Percentiles rank a stretch among this genome's conserved stretches.
Evolutionary conservation across 23 tunicate species (phyloP).

Genomic region (Ascidia mentula): DNA sequence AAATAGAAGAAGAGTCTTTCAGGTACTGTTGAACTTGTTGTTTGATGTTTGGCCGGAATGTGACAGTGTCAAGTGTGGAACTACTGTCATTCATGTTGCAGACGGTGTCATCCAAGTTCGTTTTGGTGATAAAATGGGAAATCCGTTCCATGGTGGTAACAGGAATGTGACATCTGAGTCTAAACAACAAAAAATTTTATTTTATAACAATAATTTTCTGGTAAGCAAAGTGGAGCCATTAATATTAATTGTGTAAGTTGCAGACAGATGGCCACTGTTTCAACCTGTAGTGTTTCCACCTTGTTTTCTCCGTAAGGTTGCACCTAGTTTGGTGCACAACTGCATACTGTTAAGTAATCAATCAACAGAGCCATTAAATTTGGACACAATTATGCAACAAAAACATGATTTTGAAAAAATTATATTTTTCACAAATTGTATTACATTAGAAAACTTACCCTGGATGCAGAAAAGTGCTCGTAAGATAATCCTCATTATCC

Average conservation of each 20-base stretch:
- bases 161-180: neutral
- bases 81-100: neutral
- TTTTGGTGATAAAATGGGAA: neutral
- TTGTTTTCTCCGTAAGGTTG: too few species aligned
- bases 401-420: too few species aligned
- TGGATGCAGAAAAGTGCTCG: constrained; percentile 21
- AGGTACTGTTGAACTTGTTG: neutral
- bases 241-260: too few species aligned
- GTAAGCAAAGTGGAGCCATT: too few species aligned
- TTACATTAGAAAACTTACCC: constrained; percentile 25
- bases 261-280: too few species aligned
- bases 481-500: constrained; percentile 2
- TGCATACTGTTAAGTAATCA: too few species aligned
- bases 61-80: neutral
- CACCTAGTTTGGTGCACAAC: too few species aligned
- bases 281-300: too few species aligned
- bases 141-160: neutral
- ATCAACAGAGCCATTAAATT: too few species aligned
- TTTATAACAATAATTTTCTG: too few species aligned
- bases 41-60: neutral
- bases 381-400: too few species aligned
- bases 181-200: neutral
- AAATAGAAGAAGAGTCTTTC: neutral
- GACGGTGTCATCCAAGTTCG: neutral
- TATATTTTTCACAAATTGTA: too few species aligned